Base-by-base conservation (phyloP, 2,888 invertebrate genomes). In the Ectropis crepuscularia region DNA sequence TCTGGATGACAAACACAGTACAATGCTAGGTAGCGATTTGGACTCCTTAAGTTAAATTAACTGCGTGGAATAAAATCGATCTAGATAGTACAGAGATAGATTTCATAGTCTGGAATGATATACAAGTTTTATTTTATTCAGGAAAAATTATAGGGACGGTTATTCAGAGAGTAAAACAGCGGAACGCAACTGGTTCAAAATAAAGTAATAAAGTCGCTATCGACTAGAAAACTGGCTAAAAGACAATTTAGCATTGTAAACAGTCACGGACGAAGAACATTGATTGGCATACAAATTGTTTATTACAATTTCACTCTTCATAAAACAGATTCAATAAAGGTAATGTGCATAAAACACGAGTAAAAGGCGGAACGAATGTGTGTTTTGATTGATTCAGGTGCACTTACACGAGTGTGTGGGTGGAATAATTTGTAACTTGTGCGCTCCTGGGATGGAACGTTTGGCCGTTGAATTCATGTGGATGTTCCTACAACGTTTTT, bases 321-420 rank as follows among this genome's bases (percentile, higher is more conserved):
- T 87, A 84, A 84, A 85, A 80, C 75, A 76, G 77, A 85, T 83
- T 85, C 85, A 85, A 83, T 85, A 80, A 82, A 78, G 78, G 75
- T 80, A 83, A 82, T 79, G 79, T 76, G 81, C 80, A 83, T 82
- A 85, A 79, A 79, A 77, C 76, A 78, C 77, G 79, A 74, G 82
- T 82, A 85, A 86, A 85, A 85, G 89, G 87, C 86, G 87, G 87
- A 81, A 83, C 88, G 69, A 79, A 83, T 79, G 79, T 77, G 68
- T 85, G 78, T 82, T 87, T 83, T 90, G 90, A 92, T 92, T 89
- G 90, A 92, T 91, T 90, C 91, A 88, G 90, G 88, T 90, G 90
- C 89, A 89, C 85, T 87, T 86, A 89, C 84, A 84, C 81, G 83
- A 87, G 81, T 84, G 87, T 86, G 89, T 89, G 87, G 92, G 92